phyloP scores from a whole-genome alignment of 2,888 invertebrate genomes.

The Uloborus plumipes region DNA sequence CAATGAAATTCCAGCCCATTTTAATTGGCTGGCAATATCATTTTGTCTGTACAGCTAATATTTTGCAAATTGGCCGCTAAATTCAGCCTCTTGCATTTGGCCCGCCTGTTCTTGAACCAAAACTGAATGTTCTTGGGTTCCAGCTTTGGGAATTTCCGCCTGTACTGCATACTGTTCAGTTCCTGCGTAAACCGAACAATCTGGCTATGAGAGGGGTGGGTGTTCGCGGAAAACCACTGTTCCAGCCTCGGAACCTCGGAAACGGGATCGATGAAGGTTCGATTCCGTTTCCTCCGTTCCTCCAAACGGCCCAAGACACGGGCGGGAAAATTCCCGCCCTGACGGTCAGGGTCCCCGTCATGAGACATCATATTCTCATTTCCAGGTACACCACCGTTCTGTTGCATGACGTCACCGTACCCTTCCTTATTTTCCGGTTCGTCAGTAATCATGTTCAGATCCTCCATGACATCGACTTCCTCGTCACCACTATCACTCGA shows the following conservation, averaged over 20 bases:
- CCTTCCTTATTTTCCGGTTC: conserved; percentile 33
- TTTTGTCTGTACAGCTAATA: conserved; percentile 55
- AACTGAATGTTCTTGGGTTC: conserved; percentile 99
- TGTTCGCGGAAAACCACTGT: conserved; percentile 81
- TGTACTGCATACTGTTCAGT: conserved; percentile 94
- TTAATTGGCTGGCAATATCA: conserved; percentile 52
- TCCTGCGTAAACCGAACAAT: conserved; percentile 98
- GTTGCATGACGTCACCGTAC: conserved; percentile 32
- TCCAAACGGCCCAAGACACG: conserved; percentile 73
- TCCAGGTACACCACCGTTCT: conserved; percentile 42
- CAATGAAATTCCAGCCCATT: conserved; percentile 23
- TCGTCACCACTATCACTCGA: conserved; percentile 60
- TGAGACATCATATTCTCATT: conserved; percentile 28
- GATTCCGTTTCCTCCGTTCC: conserved; percentile 92
- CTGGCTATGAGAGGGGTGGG: conserved; percentile 97
- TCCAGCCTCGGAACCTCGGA: conserved; percentile 81
- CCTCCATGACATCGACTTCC: conserved; percentile 52
- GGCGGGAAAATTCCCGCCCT: conserved; percentile 34
- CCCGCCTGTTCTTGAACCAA: conserved; percentile 99
- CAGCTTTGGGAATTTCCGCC: conserved; percentile 97
- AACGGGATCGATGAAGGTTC: conserved; percentile 99
- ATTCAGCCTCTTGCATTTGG: conserved; percentile 96
- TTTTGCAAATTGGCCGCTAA: conserved; percentile 57
- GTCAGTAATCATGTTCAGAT: conserved; percentile 44
- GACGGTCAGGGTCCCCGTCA: conserved; percentile 36